Evolutionary conservation across 2,113 vertebrate genomes (phyloP).

Genomic region (Sapayoa aenigma): DNA sequence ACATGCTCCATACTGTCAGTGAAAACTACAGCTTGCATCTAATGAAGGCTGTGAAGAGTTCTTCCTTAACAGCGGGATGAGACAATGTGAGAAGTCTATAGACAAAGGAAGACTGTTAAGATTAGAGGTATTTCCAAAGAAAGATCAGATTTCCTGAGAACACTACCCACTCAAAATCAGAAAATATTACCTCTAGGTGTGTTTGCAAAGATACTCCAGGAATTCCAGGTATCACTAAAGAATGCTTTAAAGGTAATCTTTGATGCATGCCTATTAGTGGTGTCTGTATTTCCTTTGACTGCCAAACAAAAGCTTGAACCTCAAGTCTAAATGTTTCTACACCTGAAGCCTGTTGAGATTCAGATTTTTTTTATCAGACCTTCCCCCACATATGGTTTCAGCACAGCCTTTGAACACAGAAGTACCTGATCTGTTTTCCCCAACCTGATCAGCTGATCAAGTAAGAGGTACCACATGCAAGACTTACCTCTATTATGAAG

Average conservation of each 20-base stretch:
- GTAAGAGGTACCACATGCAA: neutral
- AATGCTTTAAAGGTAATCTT: neutral
- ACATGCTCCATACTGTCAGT: neutral
- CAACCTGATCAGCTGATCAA: neutral
- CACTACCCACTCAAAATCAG: neutral
- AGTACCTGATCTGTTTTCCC: neutral
- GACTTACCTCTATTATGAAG: neutral
- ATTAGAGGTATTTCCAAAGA: neutral
- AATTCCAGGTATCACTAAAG: conserved; percentile 20
- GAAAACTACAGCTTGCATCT: neutral
- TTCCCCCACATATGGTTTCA: neutral
- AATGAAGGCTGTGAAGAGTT: neutral
- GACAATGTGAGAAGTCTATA: neutral
- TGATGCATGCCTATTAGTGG: neutral
- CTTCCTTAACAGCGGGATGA: neutral
- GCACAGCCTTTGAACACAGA: neutral
- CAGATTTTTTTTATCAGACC: neutral
- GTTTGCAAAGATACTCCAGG: conserved; percentile 11
- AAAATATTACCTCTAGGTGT: neutral
- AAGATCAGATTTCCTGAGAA: neutral
- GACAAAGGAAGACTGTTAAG: neutral
- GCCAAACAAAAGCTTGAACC: neutral
- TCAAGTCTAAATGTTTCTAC: neutral
- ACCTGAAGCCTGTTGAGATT: neutral
- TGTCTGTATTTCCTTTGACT: neutral